These are phyloP conservation scores for Drosophila sucinea DNA, from an alignment of 1,140 invertebrate species.

Conservation along the genomic window DNA sequence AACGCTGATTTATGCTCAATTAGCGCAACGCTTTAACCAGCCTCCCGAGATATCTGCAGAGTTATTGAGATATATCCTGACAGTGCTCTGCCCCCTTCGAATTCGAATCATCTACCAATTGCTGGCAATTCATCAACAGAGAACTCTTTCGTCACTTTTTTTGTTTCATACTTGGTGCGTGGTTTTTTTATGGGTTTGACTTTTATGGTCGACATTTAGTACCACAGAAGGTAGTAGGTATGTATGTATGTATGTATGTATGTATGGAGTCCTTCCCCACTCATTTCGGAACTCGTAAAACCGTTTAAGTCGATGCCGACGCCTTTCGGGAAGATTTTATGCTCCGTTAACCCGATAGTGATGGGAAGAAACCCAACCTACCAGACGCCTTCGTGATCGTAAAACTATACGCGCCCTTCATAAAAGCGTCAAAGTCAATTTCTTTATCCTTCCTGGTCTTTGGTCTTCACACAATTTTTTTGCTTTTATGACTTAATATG, in stretches of 20 bases:
- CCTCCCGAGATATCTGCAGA: constrained; percentile 7
- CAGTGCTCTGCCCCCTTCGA: neutral
- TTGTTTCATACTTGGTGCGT: constrained; percentile 6
- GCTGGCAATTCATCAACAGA: constrained; percentile 63
- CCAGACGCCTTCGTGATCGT: constrained; percentile 44
- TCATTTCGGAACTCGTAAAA: constrained; percentile 53
- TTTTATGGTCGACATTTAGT: constrained; percentile 65
- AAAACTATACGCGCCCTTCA: constrained; percentile 75
- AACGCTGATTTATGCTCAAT: constrained; percentile 76
- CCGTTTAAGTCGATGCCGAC: constrained; percentile 70
- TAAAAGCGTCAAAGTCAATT: constrained; percentile 76
- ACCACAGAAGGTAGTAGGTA: constrained; percentile 3
- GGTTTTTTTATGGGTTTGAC: constrained; percentile 57
- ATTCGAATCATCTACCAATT: constrained; percentile 1
- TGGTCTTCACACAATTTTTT: constrained; percentile 30
- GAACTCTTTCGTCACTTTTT: constrained; percentile 62
- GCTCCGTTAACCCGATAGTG: constrained; percentile 70
- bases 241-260: too few relatives aligned
- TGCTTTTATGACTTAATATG: constrained; percentile 64
- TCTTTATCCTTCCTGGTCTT: constrained; percentile 40
- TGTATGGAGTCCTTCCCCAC: neutral
- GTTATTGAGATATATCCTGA: constrained; percentile 37
- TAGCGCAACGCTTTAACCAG: constrained; percentile 46
- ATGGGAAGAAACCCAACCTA: neutral
- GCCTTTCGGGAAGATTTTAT: constrained; percentile 71